Evolutionary conservation across 1,140 invertebrate genomes (phyloP), one percentile per base, ranked within the genome.

Genomic region (Pemphigus obesinymphae): DNA sequence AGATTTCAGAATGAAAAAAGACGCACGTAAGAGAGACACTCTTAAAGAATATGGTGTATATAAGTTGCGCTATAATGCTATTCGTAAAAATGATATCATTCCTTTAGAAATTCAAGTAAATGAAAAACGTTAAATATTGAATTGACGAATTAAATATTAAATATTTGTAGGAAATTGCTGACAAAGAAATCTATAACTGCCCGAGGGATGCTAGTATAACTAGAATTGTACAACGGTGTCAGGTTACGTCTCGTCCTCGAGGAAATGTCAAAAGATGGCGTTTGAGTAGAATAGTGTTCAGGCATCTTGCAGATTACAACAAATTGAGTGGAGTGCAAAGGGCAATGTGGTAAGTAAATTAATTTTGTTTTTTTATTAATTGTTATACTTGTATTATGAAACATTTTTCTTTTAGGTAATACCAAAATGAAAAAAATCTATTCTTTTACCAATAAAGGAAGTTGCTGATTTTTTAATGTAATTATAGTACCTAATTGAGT

Each of bases 281-380:
- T 84, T 85, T 97, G 50, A 97, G 95, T 86, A 89, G 96, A 86
- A 95, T 97, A 84, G 90, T 96, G 34, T 98, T 93, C 88, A 90
- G 96, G 83, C 89, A 95, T 86, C 87, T 97, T 75, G 94, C 93
- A 2, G 96, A 98, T 89, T 94, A 97, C 87, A 97, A 97, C 88
- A 93, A 94, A 88, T 85, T 98, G 20, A 90, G 93, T 61, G 96
- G 96, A 58, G 90, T 96, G 2, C 95, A 96, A 87, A 89, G 95
- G 87, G 94, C 95, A 29, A 93, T 94, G 88, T 98, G 96, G 96
- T 92, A 63, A 72, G 50, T 66, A 53, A 15, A 58, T 81, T 17
- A 17, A 29, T 48, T 58, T 50, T 26, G n/a, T n/a, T n/a, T 31
- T 23, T 20, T 48, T 48, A 31, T 72, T 48, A n/a, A 2, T 23